A percentile compares a stretch with the other conserved stretches of the same genome.
Conservation (phyloP, 2,888 invertebrate species). For the Perizoma affinitatum region DNA sequence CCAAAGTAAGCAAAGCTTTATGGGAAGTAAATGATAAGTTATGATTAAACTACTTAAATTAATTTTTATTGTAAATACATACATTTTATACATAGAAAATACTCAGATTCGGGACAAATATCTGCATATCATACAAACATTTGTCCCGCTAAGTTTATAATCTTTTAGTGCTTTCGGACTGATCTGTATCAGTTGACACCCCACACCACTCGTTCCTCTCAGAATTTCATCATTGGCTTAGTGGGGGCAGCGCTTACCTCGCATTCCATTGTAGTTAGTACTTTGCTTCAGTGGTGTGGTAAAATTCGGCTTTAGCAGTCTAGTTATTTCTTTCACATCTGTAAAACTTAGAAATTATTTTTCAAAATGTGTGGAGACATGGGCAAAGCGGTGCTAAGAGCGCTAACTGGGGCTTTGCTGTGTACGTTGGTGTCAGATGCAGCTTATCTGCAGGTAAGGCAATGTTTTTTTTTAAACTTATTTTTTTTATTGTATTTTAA, state of each 20-base stretch:
- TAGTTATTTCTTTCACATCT: slow-evolving; percentile 12
- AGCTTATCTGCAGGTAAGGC: slow-evolving; percentile 73
- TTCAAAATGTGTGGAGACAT: slow-evolving; percentile 76
- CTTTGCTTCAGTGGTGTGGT: slow-evolving; percentile 28
- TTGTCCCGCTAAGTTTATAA: too few relatives aligned
- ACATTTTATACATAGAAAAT: too few relatives aligned
- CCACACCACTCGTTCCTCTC: slow-evolving; percentile 33
- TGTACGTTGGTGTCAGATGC: slow-evolving; percentile 75
- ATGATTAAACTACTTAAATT: too few relatives aligned
- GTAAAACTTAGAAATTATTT: slow-evolving; percentile 7
- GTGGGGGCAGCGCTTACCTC: slow-evolving; percentile 34
- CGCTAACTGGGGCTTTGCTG: slow-evolving; percentile 74
- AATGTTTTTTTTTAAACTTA: not conserved
- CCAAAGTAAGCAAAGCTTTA: too few relatives aligned
- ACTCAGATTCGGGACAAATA: too few relatives aligned
- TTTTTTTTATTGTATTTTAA: not conserved
- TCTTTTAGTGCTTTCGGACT: too few relatives aligned
- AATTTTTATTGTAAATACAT: too few relatives aligned
- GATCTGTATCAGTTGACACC: slow-evolving; percentile 15
- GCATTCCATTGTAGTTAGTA: slow-evolving; percentile 15
- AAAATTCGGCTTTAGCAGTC: slow-evolving; percentile 23
- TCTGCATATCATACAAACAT: too few relatives aligned
- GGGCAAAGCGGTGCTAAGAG: slow-evolving; percentile 77
- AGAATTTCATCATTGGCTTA: slow-evolving; percentile 17
- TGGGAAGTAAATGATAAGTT: too few relatives aligned